Base-by-base conservation (phyloP, 2,113 vertebrate genomes). In the Paraplagusia blochii region DNA sequence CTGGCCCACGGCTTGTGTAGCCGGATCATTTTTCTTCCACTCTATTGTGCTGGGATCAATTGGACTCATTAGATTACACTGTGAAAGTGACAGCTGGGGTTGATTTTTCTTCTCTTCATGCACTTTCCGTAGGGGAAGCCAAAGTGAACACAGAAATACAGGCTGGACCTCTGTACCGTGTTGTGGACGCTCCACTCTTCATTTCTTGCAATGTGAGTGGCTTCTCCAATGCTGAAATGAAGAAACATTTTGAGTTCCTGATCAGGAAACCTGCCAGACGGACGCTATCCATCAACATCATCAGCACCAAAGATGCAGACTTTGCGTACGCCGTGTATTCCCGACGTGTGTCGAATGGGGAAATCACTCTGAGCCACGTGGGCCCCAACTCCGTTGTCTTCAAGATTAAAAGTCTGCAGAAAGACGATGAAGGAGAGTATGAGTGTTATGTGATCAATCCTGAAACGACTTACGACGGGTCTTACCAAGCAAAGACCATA, bases 171-270 rank as follows among this genome's bases (percentile, higher is more conserved):
- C 87, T 98, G 14, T 94, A 92, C 33, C 88, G 94, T 0, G 61
- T 72, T 0, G 34, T 19, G 19, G 93, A 89, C n/a, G 84, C 89
- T 46, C 72, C 74, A 0, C 33, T 92, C 77, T 91, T 82, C 48
- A 91, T 97, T 22, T 76, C 82, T 79, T 96, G 95, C 84, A 89
- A 76, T 0, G 91, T 92, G 9, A 93, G 85, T 10, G 92, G 93
- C 44, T 82, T 94, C 53, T 14, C 29, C 51, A 75, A 66, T 7
- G 29, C 65, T 0, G 1, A 0, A 0, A 0, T 19, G 0, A 38
- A 15, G 9, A 92, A 93, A 72, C 49, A 90, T 0, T 93, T 95
- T 63, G 33, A 87, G 13, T 92, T 90, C 79, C 87, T 66, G 7
- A 0, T 93, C 3, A 82, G n/a, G 14, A 82, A 72, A 43, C 69